Evolutionary conservation across 1,140 invertebrate species (phyloP).

Genomic region (Aporrectodea caliginosa): DNA sequence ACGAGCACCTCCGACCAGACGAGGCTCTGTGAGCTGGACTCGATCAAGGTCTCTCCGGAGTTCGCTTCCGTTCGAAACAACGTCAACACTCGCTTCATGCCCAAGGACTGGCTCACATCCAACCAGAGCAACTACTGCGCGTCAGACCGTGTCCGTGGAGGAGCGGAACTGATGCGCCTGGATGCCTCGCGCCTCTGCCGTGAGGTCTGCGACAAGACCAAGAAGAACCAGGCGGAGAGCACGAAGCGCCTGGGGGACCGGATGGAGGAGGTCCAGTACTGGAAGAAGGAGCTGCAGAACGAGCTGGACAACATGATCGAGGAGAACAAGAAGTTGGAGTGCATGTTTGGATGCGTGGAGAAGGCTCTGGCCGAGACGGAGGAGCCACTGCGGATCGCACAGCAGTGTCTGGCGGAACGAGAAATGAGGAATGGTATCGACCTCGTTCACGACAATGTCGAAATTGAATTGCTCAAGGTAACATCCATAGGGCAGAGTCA

Average conservation of each 20-base stretch:
- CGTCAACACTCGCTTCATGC: constrained; percentile 60
- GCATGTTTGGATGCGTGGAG: constrained; percentile 69
- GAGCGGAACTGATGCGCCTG: constrained; percentile 52
- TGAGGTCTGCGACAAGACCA: constrained; percentile 56
- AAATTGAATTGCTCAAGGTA: constrained; percentile 71
- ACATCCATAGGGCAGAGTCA: too few relatives aligned
- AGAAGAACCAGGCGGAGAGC: constrained; percentile 51
- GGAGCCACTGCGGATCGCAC: constrained; percentile 83
- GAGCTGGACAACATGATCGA: constrained; percentile 80
- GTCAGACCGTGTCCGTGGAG: constrained; percentile 62
- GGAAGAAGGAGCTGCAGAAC: constrained; percentile 80
- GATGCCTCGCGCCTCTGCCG: constrained; percentile 53
- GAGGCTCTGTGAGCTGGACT: constrained; percentile 16
- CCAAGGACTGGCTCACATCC: constrained; percentile 80
- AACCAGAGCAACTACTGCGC: constrained; percentile 80
- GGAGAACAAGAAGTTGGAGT: constrained; percentile 74
- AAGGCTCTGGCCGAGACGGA: constrained; percentile 82
- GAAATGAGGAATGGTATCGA: constrained; percentile 77
- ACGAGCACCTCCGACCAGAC: background rate
- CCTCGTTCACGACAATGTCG: constrained; percentile 77
- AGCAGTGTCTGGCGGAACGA: constrained; percentile 86
- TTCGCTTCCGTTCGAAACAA: constrained; percentile 54
- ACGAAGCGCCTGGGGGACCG: constrained; percentile 68
- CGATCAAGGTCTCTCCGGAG: constrained; percentile 49
- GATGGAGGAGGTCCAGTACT: constrained; percentile 86